Evolutionary conservation across 2,797 vertebrate genomes (phyloP), one percentile per base, ranked within the genome.

Genomic region (Tinamus major): DNA sequence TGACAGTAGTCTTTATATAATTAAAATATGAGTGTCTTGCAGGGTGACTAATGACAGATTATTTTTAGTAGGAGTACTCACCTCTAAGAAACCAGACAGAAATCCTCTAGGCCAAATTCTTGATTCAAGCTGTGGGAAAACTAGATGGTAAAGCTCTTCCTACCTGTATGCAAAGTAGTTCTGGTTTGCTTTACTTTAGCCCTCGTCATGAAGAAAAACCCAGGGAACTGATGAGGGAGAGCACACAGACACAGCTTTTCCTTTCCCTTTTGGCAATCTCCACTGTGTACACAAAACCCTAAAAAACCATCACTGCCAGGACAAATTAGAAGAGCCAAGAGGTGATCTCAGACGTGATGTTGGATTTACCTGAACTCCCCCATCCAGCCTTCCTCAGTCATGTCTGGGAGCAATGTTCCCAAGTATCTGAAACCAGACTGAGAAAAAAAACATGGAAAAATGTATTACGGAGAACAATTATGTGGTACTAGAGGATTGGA

Each of bases 141-240:
- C 27, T 12, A 9, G 46, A 5, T 84, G 80, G 86, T 82, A 88
- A 90, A 91, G 44, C 68, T 85, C 67, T 62, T 83, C 29, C 23
- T 35, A 55, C 62, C 61, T 83, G 29, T 56, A 49, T 27, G 44
- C 20, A 70, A 74, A 82, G 48, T 21, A 84, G 78, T 41, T 91
- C 56, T 93, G 87, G 39, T 86, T 90, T 91, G 44, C 58, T 70
- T 91, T 87, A 76, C 59, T 72, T 64, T 20, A 87, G 44, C 48
- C 48, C 74, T 48, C 48, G 56, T 17, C 49, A 33, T 26, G 26
- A 51, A n/a, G 37, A 61, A 84, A 86, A 77, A 79, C 48, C 44
- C 53, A 51, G 26, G 19, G 39, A 58, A 26, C 41, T 70, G 41
- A 55, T 51, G 67, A 85, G 18, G 61, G 44, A 85, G 7, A 84